Conservation (phyloP, 1,140 invertebrate species). For the Drosophila novamexicana region DNA sequence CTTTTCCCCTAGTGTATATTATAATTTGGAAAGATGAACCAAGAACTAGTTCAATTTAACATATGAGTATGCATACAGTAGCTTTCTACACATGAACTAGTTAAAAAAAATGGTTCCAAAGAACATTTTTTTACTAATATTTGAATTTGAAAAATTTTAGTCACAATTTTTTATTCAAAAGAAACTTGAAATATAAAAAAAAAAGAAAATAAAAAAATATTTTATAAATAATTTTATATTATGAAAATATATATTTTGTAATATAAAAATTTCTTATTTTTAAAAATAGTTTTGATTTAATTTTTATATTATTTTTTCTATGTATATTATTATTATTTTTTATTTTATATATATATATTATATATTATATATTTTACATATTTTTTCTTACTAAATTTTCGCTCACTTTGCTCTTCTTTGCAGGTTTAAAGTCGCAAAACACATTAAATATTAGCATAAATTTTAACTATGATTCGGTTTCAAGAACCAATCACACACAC, state of each 20-base stretch:
- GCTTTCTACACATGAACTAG: neutral
- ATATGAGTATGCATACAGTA: too few relatives aligned
- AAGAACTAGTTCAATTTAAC: too few relatives aligned
- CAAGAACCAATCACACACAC: conserved; percentile 26
- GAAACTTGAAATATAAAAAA: too few relatives aligned
- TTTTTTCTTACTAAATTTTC: neutral
- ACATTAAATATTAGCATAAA: conserved; percentile 81
- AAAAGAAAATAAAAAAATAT: neutral
- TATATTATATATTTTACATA: too few relatives aligned
- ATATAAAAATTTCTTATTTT: neutral
- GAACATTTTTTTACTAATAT: neutral
- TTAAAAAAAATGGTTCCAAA: neutral
- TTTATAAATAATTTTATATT: neutral
- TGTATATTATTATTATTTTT: too few relatives aligned
- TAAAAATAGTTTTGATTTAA: neutral
- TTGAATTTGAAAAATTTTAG: neutral
- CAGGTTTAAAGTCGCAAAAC: conserved; percentile 79
- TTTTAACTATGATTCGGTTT: conserved; percentile 54
- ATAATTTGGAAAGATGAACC: too few relatives aligned
- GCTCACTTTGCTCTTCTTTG: conserved; percentile 43
- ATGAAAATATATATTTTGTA: neutral
- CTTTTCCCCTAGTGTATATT: too few relatives aligned
- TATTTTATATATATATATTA: too few relatives aligned
- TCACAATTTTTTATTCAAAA: too few relatives aligned
- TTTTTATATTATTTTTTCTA: neutral